Percentiles rank a stretch among this genome's conserved stretches.
These are phyloP conservation scores for Tiaroga cobitis DNA, from an alignment of 2,797 vertebrate genomes.

Conservation along the genomic window DNA sequence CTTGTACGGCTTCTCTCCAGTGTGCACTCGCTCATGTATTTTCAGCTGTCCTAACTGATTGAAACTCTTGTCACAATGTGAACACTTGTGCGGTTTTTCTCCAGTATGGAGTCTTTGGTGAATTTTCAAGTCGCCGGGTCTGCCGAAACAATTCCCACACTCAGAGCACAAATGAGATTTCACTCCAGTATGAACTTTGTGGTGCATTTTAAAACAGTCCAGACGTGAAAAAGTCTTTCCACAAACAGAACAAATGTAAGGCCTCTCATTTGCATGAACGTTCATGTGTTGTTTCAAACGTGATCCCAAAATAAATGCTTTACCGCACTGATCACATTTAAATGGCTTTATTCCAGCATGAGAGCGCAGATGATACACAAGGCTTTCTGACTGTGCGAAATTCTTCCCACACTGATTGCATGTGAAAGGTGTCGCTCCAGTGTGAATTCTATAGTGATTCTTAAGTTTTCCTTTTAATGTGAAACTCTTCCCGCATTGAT, in stretches of 20 bases:
- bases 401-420: background rate
- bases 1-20: background rate
- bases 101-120: background rate
- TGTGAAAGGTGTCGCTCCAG: background rate
- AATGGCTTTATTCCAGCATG: constrained; percentile 2
- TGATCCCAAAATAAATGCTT: background rate
- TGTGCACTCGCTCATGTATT: background rate
- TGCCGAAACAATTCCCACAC: background rate
- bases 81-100: background rate
- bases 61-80: background rate
- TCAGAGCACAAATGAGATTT: background rate
- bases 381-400: background rate
- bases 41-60: background rate
- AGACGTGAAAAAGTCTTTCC: background rate
- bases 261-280: background rate
- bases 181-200: background rate
- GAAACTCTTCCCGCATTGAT: background rate
- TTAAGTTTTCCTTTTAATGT: background rate
- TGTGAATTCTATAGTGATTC: background rate
- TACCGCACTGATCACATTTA: background rate
- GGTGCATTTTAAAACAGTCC: constrained; percentile 9
- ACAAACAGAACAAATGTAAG: background rate
- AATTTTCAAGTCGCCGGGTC: background rate
- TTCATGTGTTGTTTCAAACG: background rate
- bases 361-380: background rate